phyloP scores from a whole-genome alignment of 2,797 vertebrate genomes.

The Furcifer pardalis region DNA sequence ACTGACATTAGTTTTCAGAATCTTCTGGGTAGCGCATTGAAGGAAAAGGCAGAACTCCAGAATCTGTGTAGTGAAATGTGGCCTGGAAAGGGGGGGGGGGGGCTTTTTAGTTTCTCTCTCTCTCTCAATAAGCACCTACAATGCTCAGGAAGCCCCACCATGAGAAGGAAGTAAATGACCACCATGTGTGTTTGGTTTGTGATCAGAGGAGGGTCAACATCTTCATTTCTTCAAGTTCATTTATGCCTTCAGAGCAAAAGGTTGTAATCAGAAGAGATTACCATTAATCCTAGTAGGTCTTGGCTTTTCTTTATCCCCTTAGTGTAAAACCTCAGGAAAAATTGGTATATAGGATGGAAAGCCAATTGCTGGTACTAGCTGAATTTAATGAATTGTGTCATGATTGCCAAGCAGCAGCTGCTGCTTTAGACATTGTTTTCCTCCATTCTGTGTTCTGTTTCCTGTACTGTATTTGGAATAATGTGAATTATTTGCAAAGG shows the following conservation, averaged over 20 bases:
- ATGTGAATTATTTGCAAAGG: too few relatives aligned
- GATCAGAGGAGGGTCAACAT: background rate
- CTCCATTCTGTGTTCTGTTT: background rate
- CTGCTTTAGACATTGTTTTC: background rate
- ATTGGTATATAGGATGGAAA: background rate
- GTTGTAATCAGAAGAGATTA: background rate
- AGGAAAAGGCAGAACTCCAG: background rate
- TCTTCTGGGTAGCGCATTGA: background rate
- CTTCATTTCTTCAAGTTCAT: background rate
- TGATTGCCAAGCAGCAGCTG: background rate
- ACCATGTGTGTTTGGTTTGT: background rate
- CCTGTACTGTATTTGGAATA: too few relatives aligned
- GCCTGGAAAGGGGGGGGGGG: background rate
- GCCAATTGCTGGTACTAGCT: background rate
- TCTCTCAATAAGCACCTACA: background rate
- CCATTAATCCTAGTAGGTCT: background rate
- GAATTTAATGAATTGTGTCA: background rate
- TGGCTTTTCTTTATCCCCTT: constrained; percentile 9
- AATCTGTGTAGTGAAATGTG: background rate
- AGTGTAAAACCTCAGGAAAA: background rate
- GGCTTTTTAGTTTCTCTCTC: background rate
- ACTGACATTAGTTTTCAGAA: background rate
- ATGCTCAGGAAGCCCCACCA: background rate
- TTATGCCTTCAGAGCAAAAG: background rate
- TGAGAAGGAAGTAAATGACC: background rate